These are phyloP conservation scores for Sphenopsis melanotis DNA, from an alignment of 2,797 vertebrate species.

Conservation along the genomic window DNA sequence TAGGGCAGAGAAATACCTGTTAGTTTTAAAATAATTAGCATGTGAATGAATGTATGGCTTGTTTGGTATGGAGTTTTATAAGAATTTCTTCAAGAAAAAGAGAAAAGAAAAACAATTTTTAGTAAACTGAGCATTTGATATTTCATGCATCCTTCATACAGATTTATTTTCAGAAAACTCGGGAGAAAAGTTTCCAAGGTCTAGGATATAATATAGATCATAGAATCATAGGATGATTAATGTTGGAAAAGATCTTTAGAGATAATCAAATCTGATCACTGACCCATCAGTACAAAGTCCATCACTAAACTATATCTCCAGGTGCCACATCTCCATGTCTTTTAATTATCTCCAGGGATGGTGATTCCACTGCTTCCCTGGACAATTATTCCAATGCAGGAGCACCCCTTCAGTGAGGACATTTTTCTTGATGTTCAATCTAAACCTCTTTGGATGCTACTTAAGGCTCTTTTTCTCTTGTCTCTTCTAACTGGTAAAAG, in stretches of 20 bases:
- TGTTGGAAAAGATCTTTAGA: neutral
- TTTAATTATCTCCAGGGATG: neutral
- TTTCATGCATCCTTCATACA: neutral
- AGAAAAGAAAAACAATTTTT: neutral
- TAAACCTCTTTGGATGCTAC: neutral
- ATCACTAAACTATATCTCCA: neutral
- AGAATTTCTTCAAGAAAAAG: neutral
- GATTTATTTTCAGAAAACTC: neutral
- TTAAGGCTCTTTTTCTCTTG: neutral
- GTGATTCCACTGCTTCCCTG: neutral
- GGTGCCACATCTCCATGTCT: neutral
- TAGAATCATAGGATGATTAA: neutral
- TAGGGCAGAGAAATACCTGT: neutral
- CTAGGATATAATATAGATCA: neutral
- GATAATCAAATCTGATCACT: neutral
- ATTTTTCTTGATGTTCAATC: neutral
- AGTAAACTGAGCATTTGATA: neutral
- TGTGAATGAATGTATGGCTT: neutral
- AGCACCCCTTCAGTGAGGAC: neutral
- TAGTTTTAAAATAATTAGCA: neutral
- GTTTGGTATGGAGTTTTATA: neutral
- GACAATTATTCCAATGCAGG: neutral
- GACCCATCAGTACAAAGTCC: neutral
- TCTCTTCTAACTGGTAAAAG: neutral
- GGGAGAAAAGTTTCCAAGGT: neutral